Conservation (phyloP, 2,888 invertebrate genomes). For the Dorcus hopei region DNA sequence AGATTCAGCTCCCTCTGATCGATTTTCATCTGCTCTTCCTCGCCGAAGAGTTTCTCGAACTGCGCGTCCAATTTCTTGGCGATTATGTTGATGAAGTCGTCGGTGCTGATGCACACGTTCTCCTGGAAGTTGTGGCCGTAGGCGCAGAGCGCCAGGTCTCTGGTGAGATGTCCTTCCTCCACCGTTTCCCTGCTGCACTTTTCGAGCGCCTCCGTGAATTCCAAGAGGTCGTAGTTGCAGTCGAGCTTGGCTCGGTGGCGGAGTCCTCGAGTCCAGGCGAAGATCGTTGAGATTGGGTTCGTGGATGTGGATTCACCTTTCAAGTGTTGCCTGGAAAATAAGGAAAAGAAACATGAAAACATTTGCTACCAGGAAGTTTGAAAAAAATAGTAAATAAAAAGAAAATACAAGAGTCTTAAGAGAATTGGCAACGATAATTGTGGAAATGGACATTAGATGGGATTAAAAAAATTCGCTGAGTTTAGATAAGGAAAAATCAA, state of each 20-base stretch:
- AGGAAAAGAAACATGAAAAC: constrained; percentile 23
- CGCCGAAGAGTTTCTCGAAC: constrained; percentile 13
- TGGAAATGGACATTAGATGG: too few relatives aligned
- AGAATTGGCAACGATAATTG: too few relatives aligned
- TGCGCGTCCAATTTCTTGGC: constrained; percentile 60
- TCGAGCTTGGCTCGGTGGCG: constrained; percentile 77
- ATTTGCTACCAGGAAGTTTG: too few relatives aligned
- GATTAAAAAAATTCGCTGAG: too few relatives aligned
- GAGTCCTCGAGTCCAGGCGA: constrained; percentile 81
- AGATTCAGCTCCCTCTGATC: too few relatives aligned
- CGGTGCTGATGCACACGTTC: constrained; percentile 73
- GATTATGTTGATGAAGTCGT: constrained; percentile 77
- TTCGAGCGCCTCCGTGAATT: constrained; percentile 68
- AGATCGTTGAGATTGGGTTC: constrained; percentile 89
- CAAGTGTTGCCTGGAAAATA: constrained; percentile 69
- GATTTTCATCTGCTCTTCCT: constrained; percentile 4
- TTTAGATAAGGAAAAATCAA: too few relatives aligned
- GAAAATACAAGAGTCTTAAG: too few relatives aligned
- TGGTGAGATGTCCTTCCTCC: constrained; percentile 78
- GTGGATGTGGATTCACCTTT: constrained; percentile 79
- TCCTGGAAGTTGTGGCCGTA: constrained; percentile 73
- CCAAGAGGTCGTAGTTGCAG: constrained; percentile 63
- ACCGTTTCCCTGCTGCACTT: constrained; percentile 76
- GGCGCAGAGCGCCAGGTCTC: constrained; percentile 79
- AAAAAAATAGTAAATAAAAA: too few relatives aligned